Percentiles rank a stretch among this genome's conserved stretches.
Evolutionary conservation across 1,140 invertebrate genomes (phyloP).

Genomic region (Ceratina japonica): DNA sequence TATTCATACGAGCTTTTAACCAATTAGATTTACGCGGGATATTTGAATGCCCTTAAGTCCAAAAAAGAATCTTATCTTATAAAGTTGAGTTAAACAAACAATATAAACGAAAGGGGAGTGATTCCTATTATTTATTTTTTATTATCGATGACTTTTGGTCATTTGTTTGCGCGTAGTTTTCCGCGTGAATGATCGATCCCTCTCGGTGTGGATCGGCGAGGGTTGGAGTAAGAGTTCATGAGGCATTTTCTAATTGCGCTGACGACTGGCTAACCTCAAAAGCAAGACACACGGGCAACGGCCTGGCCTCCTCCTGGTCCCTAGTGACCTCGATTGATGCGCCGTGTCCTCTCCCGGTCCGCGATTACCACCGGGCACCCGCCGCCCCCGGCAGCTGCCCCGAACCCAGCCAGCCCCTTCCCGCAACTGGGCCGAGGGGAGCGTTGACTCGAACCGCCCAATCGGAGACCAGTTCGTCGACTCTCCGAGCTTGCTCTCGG

Average conservation of each 20-base stretch:
- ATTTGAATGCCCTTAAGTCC: too few relatives aligned
- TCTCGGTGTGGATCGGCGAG: background rate
- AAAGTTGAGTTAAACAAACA: too few relatives aligned
- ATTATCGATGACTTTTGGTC: too few relatives aligned
- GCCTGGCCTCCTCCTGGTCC: constrained; percentile 74
- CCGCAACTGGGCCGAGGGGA: constrained; percentile 32
- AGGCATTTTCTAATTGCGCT: constrained; percentile 74
- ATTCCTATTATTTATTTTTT: too few relatives aligned
- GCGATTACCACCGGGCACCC: constrained; percentile 39
- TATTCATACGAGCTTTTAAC: too few relatives aligned
- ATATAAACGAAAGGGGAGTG: too few relatives aligned
- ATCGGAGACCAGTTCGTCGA: constrained; percentile 64
- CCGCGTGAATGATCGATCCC: background rate
- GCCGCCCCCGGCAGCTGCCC: constrained; percentile 1
- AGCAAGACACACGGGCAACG: constrained; percentile 73
- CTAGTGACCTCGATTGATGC: constrained; percentile 77
- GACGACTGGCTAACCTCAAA: constrained; percentile 75
- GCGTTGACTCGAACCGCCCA: constrained; percentile 65
- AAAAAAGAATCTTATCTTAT: too few relatives aligned
- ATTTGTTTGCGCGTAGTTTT: too few relatives aligned
- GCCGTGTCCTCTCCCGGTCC: constrained; percentile 64
- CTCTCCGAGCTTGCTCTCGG: constrained; percentile 63
- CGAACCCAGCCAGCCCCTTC: constrained; percentile 8
- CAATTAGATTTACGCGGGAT: too few relatives aligned
- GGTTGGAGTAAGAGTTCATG: constrained; percentile 31